Conservation (phyloP, 2,113 vertebrate species). For the Sinocyclocheilus rhinocerous region DNA sequence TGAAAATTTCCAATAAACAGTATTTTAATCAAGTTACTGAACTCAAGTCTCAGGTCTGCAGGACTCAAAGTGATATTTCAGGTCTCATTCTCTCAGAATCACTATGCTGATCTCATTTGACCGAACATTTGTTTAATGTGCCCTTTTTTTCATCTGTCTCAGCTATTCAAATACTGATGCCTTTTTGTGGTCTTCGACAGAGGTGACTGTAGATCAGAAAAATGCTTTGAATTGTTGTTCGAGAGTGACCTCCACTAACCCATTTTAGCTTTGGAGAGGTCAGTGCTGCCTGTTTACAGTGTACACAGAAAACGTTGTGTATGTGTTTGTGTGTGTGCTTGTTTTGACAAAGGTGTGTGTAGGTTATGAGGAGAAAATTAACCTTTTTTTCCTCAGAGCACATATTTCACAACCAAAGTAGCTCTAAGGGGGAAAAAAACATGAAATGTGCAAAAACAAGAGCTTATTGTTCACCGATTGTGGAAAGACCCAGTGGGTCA, state of each 20-base stretch:
- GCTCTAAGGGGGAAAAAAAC: neutral
- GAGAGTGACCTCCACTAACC: constrained; percentile 27
- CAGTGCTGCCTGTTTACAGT: constrained; percentile 32
- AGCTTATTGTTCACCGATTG: constrained; percentile 43
- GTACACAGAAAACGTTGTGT: constrained; percentile 20
- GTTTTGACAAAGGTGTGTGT: constrained; percentile 39
- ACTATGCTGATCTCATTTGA: constrained; percentile 28
- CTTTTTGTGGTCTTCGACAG: neutral
- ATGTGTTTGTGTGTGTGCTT: constrained; percentile 29
- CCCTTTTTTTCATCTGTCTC: neutral
- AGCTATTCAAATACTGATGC: neutral
- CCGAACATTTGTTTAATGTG: neutral
- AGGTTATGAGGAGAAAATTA: constrained; percentile 10
- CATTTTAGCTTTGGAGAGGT: constrained; percentile 34
- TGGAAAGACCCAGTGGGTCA: constrained; percentile 42
- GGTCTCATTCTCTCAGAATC: neutral
- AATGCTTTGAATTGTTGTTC: constrained; percentile 4
- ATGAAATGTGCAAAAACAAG: constrained; percentile 50
- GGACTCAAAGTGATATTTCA: neutral
- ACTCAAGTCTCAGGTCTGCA: neutral
- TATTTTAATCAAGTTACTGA: neutral
- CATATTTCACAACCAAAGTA: constrained; percentile 26
- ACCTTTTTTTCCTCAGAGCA: neutral
- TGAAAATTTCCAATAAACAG: neutral
- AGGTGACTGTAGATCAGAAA: constrained; percentile 22